phyloP scores from a whole-genome alignment of 2,888 invertebrate species.

The Amiota mariae region DNA sequence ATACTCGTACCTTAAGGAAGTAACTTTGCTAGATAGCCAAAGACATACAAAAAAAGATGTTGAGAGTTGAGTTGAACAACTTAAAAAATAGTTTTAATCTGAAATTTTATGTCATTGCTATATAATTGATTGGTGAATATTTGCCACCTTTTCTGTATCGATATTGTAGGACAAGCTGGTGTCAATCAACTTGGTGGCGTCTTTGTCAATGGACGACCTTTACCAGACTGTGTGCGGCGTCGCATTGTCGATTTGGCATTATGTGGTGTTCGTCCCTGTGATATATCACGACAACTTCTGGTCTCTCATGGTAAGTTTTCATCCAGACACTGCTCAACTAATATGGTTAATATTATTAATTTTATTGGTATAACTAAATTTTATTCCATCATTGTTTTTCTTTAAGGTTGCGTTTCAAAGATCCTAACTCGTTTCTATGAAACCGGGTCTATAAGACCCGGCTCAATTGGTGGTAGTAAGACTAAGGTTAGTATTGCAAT shows the following conservation, averaged over 20 bases:
- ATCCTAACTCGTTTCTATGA: constrained; percentile 97
- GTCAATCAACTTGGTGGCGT: constrained; percentile 98
- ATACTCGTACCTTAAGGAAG: too few relatives aligned
- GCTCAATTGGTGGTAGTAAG: constrained; percentile 95
- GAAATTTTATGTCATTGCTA: not conserved
- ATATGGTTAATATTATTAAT: not conserved
- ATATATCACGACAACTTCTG: constrained; percentile 94
- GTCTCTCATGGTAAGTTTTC: constrained; percentile 85
- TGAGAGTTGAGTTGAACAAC: too few relatives aligned
- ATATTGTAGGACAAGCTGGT: constrained; percentile 89
- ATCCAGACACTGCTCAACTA: not conserved
- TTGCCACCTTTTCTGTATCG: not conserved
- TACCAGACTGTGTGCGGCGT: constrained; percentile 94
- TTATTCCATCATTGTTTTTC: constrained; percentile 29
- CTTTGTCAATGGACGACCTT: constrained; percentile 97
- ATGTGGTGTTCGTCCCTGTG: constrained; percentile 95
- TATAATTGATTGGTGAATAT: not conserved
- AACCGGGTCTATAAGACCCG: constrained; percentile 95
- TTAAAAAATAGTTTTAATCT: not conserved
- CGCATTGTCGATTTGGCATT: constrained; percentile 95
- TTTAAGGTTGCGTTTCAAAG: constrained; percentile 90
- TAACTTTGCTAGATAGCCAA: too few relatives aligned
- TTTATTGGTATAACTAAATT: not conserved
- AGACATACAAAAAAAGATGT: too few relatives aligned
- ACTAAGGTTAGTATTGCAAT: constrained; percentile 82